Conservation (phyloP, 2,797 vertebrate genomes). For the Pogonophryne albipinna region DNA sequence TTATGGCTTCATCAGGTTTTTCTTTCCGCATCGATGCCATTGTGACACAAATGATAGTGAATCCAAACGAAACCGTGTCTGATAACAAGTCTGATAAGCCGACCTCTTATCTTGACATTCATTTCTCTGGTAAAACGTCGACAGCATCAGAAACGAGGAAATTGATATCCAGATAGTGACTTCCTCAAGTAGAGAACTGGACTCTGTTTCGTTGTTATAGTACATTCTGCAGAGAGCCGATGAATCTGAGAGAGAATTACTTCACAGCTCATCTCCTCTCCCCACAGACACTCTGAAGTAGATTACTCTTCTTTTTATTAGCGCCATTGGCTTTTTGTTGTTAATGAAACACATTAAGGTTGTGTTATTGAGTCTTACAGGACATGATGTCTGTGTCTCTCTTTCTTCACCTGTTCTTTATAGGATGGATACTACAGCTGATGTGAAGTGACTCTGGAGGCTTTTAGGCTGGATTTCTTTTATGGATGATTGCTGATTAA, state of each 20-base stretch:
- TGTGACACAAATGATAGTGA: background rate
- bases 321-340: constrained; percentile 18
- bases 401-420: background rate
- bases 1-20: background rate
- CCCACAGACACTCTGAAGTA: constrained; percentile 18
- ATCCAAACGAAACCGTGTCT: background rate
- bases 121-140: background rate
- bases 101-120: background rate
- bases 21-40: background rate
- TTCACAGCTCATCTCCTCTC: constrained; percentile 38
- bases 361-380: background rate
- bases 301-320: constrained; percentile 38
- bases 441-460: background rate
- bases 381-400: constrained; percentile 20
- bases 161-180: constrained; percentile 8
- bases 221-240: background rate
- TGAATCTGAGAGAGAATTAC: constrained; percentile 28
- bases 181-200: constrained; percentile 8
- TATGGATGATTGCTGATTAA: background rate
- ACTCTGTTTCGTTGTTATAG: constrained; percentile 6
- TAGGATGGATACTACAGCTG: background rate
- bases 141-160: constrained; percentile 22
- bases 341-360: constrained; percentile 12
- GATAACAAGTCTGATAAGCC: too few relatives aligned
- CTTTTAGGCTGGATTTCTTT: background rate